phyloP scores from a whole-genome alignment of 2,113 vertebrate species.

The Lota lota region DNA sequence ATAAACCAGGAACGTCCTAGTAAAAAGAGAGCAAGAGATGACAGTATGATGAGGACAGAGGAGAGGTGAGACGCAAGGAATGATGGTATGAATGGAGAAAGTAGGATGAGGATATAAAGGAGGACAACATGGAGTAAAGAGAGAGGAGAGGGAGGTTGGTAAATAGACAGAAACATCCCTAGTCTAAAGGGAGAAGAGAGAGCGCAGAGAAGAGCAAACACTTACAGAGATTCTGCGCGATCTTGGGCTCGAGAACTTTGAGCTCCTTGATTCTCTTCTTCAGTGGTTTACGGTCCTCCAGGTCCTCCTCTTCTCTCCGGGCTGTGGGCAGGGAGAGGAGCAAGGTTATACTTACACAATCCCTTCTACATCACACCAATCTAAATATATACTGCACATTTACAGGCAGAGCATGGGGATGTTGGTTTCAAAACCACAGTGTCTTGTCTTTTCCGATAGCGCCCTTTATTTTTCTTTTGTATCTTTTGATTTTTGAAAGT shows the following conservation, averaged over 20 bases:
- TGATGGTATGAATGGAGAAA: too few relatives aligned
- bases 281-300: conserved; percentile 84
- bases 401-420: too few relatives aligned
- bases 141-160: conserved; percentile 4
- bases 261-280: conserved; percentile 95
- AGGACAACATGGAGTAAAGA: not conserved
- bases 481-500: too few relatives aligned
- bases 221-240: conserved; percentile 97
- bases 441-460: too few relatives aligned
- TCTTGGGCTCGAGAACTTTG: conserved; percentile 93
- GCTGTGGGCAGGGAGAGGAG: conserved; percentile 69
- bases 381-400: conserved; percentile 10
- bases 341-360: not conserved
- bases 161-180: not conserved
- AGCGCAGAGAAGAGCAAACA: conserved; percentile 30
- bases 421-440: too few relatives aligned
- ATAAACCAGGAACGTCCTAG: too few relatives aligned
- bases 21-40: too few relatives aligned
- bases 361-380: conserved; percentile 14
- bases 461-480: too few relatives aligned
- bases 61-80: too few relatives aligned
- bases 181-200: too few relatives aligned
- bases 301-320: conserved; percentile 82
- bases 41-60: too few relatives aligned
- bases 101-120: too few relatives aligned